Evolutionary conservation across 92 coral and sea anemone species (phyloP).

Genomic region (Porites cylindrica): DNA sequence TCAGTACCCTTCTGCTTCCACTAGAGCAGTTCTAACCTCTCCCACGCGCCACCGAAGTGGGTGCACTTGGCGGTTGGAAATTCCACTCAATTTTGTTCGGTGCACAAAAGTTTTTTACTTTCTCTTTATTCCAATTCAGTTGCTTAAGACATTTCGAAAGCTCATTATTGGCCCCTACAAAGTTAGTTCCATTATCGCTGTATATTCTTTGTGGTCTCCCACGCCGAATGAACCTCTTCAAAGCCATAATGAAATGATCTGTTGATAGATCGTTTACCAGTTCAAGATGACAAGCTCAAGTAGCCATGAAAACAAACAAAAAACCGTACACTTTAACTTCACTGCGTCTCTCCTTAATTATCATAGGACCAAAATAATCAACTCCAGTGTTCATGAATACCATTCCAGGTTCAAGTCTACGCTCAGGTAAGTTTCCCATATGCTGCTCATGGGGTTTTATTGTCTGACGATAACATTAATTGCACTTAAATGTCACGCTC

Average conservation of each 20-base stretch:
- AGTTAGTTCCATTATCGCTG: not conserved
- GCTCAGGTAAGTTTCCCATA: constrained; percentile 6
- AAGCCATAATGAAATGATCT: constrained; percentile 10
- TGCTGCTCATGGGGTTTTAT: constrained; percentile 33
- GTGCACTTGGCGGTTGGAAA: not conserved
- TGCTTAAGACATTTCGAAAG: not conserved
- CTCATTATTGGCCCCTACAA: not conserved
- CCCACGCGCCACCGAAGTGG: no score
- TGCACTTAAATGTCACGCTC: not conserved
- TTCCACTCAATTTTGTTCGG: constrained; percentile 24
- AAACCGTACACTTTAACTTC: constrained; percentile 23
- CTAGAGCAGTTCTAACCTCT: constrained; percentile 2
- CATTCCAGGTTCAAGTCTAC: not conserved
- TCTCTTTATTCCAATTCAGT: no score
- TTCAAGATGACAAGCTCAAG: no score
- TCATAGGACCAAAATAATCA: constrained; percentile 33
- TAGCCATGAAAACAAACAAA: constrained; percentile 19
- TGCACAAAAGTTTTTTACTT: not conserved
- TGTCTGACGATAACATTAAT: not conserved
- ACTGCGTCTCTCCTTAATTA: constrained; percentile 31
- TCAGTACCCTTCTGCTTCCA: constrained; percentile 38
- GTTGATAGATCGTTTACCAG: constrained; percentile 13
- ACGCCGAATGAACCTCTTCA: constrained; percentile 25
- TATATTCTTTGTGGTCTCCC: not conserved
- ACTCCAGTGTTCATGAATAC: constrained; percentile 47